These are phyloP conservation scores for Nematostella vectensis DNA, from an alignment of 92 coral and sea anemone genomes.

Conservation along the genomic window DNA sequence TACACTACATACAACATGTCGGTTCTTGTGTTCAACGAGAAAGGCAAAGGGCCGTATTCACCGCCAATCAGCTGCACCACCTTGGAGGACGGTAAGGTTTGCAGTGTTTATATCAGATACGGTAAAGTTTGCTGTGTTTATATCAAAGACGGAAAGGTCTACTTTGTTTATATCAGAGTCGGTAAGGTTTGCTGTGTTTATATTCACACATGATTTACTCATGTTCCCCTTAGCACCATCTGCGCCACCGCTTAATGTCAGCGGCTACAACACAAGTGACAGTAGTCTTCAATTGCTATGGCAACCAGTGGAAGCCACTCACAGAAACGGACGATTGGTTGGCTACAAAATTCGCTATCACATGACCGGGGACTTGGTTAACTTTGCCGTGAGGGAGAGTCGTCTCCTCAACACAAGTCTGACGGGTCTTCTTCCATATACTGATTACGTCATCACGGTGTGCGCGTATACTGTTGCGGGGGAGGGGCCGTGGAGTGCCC, in stretches of 20 bases:
- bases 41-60: slow-evolving; percentile 39
- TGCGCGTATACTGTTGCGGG: slow-evolving; percentile 53
- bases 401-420: slow-evolving; percentile 3
- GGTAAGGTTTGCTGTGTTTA: too few species aligned
- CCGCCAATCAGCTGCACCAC: slow-evolving; percentile 32
- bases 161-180: too few species aligned
- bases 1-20: slow-evolving; percentile 39
- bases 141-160: too few species aligned
- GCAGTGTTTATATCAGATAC: too few species aligned
- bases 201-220: background rate
- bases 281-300: slow-evolving; percentile 21
- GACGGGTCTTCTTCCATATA: slow-evolving; percentile 31
- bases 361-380: background rate
- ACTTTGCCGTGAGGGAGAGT: background rate
- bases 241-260: slow-evolving; percentile 32
- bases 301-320: slow-evolving; percentile 20
- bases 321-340: slow-evolving; percentile 25
- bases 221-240: slow-evolving; percentile 19
- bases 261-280: slow-evolving; percentile 36
- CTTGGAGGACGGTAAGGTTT: slow-evolving; percentile 65
- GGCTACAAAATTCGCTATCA: slow-evolving; percentile 12
- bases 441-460: slow-evolving; percentile 46
- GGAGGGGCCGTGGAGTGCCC: slow-evolving; percentile 26
- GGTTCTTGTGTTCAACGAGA: slow-evolving; percentile 32
- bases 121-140: too few species aligned